Base-by-base conservation (phyloP, 2,797 vertebrate species). In the Melanotaenia boesemani region DNA sequence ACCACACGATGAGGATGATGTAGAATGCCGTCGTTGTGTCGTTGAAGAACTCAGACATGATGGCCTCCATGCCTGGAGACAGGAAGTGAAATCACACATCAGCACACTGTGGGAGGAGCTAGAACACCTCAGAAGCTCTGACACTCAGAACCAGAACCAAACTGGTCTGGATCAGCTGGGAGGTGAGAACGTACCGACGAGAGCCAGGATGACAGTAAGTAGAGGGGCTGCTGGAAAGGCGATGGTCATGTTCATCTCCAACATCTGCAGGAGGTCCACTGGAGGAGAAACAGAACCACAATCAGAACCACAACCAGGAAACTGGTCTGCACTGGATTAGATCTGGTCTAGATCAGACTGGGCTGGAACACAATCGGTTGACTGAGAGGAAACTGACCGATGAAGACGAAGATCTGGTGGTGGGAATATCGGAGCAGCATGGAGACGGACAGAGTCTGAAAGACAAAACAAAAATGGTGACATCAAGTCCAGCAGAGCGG, bases 171-270 rank as follows among this genome's bases (percentile, higher is more conserved):
- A 37, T 2, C 36, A 37, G 36, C 22, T 13, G 24, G 26, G 30
- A 41, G 26, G 32, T 5, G 16, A 20, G 6, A 41, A 64, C 97
- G 95, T 94, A 99, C 98, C 97, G 0, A 99, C 98, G 0, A 99
- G 96, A 30, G 97, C 98, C 87, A 99, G 93, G 81, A 99, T 99
- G 90, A 99, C 98, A 0, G 98, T 99, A 83, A 99, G 97, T 79
- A 99, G 91, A 30, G 98, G 97, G 61, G 98, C 97, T 4, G 98
- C 98, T 0, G 98, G 98, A 90, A 99, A 99, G 0, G 97, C 98
- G 52, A 99, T 98, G 57, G 97, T 98, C 97, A 99, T 97, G 92
- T 99, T 99, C 98, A 99, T 99, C 90, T 99, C 98, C 91, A 99
- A 90, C 98, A 99, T 99, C 94, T 99, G 97, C n/a, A 99, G 93